Conservation (phyloP, 2,113 vertebrate species). For the Alosa alosa region DNA sequence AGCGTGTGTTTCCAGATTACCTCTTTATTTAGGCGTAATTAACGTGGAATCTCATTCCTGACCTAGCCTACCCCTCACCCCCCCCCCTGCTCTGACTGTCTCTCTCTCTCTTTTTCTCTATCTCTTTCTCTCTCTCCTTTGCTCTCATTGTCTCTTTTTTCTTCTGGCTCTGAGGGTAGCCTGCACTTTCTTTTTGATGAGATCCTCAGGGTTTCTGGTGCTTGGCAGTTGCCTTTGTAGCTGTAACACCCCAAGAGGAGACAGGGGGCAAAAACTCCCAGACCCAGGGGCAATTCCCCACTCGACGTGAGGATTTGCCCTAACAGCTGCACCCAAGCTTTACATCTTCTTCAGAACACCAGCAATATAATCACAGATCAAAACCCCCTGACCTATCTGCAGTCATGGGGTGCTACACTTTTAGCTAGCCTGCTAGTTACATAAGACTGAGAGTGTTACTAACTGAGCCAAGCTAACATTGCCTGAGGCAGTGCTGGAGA, state of each 20-base stretch:
- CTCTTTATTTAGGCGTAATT: slow-evolving; percentile 39
- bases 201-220: slow-evolving; percentile 68
- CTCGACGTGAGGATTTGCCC: slow-evolving; percentile 73
- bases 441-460: slow-evolving; percentile 70
- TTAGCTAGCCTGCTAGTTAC: slow-evolving; percentile 65
- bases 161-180: slow-evolving; percentile 33
- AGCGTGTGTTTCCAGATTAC: slow-evolving; percentile 35
- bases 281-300: slow-evolving; percentile 70
- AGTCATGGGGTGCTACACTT: slow-evolving; percentile 65
- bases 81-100: not conserved
- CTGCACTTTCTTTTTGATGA: slow-evolving; percentile 61
- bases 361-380: slow-evolving; percentile 76
- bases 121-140: slow-evolving; percentile 14
- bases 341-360: slow-evolving; percentile 74
- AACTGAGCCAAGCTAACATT: slow-evolving; percentile 56
- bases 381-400: slow-evolving; percentile 76
- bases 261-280: slow-evolving; percentile 61
- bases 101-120: slow-evolving; percentile 31
- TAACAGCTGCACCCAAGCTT: slow-evolving; percentile 77
- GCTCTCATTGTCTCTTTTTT: slow-evolving; percentile 62
- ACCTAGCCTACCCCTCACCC: slow-evolving; percentile 13
- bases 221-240: slow-evolving; percentile 78
- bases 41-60: slow-evolving; percentile 23
- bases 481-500: not conserved
- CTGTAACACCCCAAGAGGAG: slow-evolving; percentile 54